Evolutionary conservation across 1,140 invertebrate genomes (phyloP), one percentile per base, ranked within the genome.

Genomic region (Radopholus similis): DNA sequence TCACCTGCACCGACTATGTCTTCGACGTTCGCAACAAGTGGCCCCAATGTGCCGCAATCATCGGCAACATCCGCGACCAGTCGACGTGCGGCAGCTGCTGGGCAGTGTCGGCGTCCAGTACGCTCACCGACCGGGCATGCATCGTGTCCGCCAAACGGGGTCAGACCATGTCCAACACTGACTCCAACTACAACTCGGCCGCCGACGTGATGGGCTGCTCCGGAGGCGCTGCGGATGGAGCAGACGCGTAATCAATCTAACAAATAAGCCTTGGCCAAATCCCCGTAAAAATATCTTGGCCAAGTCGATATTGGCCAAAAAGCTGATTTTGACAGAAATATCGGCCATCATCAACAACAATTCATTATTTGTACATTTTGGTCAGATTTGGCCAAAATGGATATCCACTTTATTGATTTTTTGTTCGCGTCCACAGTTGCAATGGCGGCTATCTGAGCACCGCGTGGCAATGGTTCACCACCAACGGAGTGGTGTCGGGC

Each of bases 21-120:
- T 54, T 54, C 35, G 51, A 54, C 18, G 35, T 54, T 54, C n/a
- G 51, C 30, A 18, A 21, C n/a, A 54, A 54, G 18, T 54, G 51
- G 51, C 51, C 51, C 30, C 28, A 54, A 54, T 54, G 51, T 54
- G 6, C 15, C 30, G 51, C 30, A 54, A 18, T 54, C 30, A 54
- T 54, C 35, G 6, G 35, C 18, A 54, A 54, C 35, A 54, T 54
- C 35, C 51, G 51, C 5, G 51, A 54, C 18, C 51, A 54, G 35
- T 54, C 51, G 18, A n/a, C n/a, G n/a, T n/a, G n/a, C n/a, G n/a
- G n/a, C n/a, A n/a, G n/a, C n/a, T n/a, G n/a, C n/a, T n/a, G 51
- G 51, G 51, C 51, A 23, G 51, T 54, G 30, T 3, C 51, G n/a
- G 4, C 51, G 30, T 4, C 51, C 35, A 32, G 28, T 5, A 1